phyloP scores from a whole-genome alignment of 2,113 vertebrate species.

The Prietella phreatophila region DNA sequence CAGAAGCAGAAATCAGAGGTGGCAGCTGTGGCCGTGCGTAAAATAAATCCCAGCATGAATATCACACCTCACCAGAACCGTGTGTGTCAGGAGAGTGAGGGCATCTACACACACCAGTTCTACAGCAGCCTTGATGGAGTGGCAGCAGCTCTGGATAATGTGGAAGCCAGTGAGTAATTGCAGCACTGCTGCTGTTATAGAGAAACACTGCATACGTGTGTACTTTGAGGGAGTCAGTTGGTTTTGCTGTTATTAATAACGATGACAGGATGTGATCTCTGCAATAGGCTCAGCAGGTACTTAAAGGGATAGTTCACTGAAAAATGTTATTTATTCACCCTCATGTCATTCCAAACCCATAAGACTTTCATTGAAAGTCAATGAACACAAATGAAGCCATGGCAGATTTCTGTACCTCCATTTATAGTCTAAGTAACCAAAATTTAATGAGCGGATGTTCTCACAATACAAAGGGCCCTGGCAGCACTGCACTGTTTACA shows the following conservation, averaged over 20 bases:
- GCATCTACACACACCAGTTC: conserved; percentile 73
- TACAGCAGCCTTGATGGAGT: conserved; percentile 76
- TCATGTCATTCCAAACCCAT: too few species aligned
- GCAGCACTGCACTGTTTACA: too few species aligned
- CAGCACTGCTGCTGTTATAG: neutral
- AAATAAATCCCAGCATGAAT: conserved; percentile 76
- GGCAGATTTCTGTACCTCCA: too few species aligned
- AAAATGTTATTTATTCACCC: too few species aligned
- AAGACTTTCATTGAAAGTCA: too few species aligned
- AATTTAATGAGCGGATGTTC: too few species aligned
- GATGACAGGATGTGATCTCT: neutral
- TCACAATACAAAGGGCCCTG: too few species aligned
- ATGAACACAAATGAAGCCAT: too few species aligned
- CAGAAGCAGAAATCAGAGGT: conserved; percentile 81
- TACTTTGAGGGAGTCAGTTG: neutral
- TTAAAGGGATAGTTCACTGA: neutral
- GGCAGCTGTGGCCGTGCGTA: conserved; percentile 68
- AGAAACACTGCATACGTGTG: neutral
- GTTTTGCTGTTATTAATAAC: neutral
- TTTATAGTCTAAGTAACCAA: too few species aligned
- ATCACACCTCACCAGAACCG: conserved; percentile 74
- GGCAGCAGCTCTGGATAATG: conserved; percentile 80
- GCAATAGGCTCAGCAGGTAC: neutral
- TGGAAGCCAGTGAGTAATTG: conserved; percentile 79
- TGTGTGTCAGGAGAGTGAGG: conserved; percentile 75